These are phyloP conservation scores for Zelleria hepariella DNA, from an alignment of 2,888 invertebrate species.

Conservation along the genomic window DNA sequence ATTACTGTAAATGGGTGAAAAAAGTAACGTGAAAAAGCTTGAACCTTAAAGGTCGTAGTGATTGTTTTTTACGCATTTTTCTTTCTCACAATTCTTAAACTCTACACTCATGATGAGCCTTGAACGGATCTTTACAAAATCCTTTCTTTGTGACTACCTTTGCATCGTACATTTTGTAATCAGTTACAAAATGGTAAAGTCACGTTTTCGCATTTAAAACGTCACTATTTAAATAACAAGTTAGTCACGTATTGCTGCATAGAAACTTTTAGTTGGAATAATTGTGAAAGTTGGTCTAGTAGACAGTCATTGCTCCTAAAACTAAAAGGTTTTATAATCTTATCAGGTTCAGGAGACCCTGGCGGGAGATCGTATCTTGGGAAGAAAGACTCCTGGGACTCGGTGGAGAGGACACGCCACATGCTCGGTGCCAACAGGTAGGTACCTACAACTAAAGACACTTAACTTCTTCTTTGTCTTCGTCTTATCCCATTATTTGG, in stretches of 20 bases:
- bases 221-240: neutral
- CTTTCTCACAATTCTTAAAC: no score
- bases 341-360: slow-evolving; percentile 47
- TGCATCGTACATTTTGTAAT: no score
- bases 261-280: neutral
- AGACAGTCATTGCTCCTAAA: neutral
- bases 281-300: neutral
- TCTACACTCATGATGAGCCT: no score
- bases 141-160: no score
- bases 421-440: slow-evolving; percentile 73
- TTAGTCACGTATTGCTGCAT: neutral
- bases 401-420: slow-evolving; percentile 84
- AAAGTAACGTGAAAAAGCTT: no score
- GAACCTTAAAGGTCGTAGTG: no score
- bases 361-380: slow-evolving; percentile 46
- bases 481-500: neutral
- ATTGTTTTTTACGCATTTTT: no score
- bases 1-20: no score
- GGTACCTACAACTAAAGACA: neutral
- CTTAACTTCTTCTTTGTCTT: neutral
- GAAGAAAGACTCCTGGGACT: slow-evolving; percentile 86
- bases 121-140: no score
- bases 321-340: neutral
- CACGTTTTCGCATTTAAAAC: neutral
- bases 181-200: no score